Evolutionary conservation across 2,888 invertebrate species (phyloP).

Genomic region (Lamellibrachia columna): DNA sequence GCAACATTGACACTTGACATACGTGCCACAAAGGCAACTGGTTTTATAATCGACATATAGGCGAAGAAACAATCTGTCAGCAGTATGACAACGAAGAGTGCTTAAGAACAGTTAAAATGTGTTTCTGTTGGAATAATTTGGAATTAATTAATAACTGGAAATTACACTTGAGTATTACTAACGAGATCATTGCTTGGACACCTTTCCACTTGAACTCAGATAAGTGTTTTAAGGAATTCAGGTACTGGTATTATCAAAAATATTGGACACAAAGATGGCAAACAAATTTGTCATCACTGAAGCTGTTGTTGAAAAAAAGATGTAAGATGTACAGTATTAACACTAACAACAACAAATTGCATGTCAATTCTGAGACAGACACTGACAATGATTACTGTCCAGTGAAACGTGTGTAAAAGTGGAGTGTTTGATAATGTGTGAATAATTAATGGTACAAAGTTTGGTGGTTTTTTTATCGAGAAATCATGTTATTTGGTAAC

Average conservation of each 20-base stretch:
- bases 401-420: background rate
- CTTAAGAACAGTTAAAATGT: too few species aligned
- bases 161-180: background rate
- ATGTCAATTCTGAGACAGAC: background rate
- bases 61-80: too few species aligned
- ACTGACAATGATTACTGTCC: background rate
- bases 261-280: background rate
- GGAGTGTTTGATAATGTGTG: background rate
- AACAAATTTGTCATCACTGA: background rate
- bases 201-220: background rate
- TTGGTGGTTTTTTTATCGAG: too few species aligned
- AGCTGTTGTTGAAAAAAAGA: background rate
- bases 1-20: background rate
- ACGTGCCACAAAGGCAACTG: background rate
- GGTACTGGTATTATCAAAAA: background rate
- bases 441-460: too few species aligned
- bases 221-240: background rate
- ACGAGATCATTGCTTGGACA: background rate
- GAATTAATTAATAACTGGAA: too few species aligned
- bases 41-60: background rate
- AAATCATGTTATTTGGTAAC: too few species aligned
- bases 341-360: background rate
- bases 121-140: too few species aligned
- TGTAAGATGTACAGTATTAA: background rate
- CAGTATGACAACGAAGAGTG: too few species aligned